phyloP scores from a whole-genome alignment of 2,888 invertebrate species.

The Lycia hirtaria region DNA sequence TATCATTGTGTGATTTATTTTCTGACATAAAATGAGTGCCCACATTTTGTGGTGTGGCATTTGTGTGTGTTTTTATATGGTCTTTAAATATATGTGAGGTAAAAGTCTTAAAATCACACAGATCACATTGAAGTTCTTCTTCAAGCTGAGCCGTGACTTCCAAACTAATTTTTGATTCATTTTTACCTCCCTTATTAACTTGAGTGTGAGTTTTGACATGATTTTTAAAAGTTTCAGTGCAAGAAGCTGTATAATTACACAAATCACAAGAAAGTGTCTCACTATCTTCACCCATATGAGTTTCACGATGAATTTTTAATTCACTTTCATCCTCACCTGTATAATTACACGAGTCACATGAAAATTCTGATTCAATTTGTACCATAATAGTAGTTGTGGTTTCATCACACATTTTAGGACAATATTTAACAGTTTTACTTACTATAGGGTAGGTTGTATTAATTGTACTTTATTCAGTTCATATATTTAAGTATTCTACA shows the following conservation, averaged over 20 bases:
- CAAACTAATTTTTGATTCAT: background rate
- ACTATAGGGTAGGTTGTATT: no score
- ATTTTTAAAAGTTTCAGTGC: background rate
- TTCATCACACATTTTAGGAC: background rate
- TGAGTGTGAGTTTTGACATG: background rate
- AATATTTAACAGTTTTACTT: background rate
- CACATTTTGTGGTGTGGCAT: background rate
- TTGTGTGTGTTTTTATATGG: background rate
- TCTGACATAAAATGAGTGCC: background rate
- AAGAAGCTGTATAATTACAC: background rate
- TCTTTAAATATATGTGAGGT: background rate
- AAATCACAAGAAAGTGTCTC: background rate
- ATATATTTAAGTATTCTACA: no score
- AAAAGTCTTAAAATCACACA: slow-evolving; percentile 1
- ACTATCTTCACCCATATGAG: background rate
- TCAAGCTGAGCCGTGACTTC: background rate
- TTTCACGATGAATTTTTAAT: background rate
- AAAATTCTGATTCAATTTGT: background rate
- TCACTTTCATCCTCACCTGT: background rate
- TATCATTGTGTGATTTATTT: background rate
- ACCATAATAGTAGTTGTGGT: background rate
- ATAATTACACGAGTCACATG: slow-evolving; percentile 3
- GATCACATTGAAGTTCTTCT: background rate
- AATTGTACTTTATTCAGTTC: no score
- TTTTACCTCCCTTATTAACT: background rate